Evolutionary conservation across 2,797 vertebrate species (phyloP).

Genomic region (Loris lydekkerianus): DNA sequence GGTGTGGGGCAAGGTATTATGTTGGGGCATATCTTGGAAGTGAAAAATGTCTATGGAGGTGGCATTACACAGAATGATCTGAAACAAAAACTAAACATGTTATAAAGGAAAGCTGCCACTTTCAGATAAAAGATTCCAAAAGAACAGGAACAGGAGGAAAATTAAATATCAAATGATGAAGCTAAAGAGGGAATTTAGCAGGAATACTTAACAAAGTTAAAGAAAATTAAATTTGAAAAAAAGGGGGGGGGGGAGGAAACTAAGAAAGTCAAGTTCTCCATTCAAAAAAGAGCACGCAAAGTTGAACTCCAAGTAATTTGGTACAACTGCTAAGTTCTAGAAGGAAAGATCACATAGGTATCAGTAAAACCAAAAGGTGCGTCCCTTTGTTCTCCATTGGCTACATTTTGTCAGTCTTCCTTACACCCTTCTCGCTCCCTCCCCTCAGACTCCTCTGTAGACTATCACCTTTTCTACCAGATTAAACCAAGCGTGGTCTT

Average conservation of each 20-base stretch:
- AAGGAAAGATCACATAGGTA: neutral
- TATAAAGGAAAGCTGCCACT: neutral
- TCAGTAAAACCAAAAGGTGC: neutral
- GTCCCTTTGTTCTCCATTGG: neutral
- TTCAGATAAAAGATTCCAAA: neutral
- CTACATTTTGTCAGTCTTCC: neutral
- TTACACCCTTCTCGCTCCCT: neutral
- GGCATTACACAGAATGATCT: neutral
- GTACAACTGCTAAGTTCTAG: neutral
- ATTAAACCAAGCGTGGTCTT: neutral
- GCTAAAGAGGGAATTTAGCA: neutral
- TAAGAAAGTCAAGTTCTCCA: neutral
- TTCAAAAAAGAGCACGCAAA: neutral
- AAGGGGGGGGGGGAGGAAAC: neutral
- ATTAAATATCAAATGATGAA: neutral
- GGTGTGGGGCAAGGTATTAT: neutral
- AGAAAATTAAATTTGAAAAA: constrained; percentile 59
- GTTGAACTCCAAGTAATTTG: constrained; percentile 21
- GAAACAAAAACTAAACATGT: constrained; percentile 42
- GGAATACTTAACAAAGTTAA: constrained; percentile 40
- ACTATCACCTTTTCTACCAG: neutral
- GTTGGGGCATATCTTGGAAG: neutral
- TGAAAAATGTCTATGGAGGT: neutral
- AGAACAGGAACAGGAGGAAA: neutral
- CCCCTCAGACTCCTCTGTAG: neutral